Evolutionary conservation across 2,797 vertebrate species (phyloP), one percentile per base, ranked within the genome.

Genomic region (Clarias platycephalus): DNA sequence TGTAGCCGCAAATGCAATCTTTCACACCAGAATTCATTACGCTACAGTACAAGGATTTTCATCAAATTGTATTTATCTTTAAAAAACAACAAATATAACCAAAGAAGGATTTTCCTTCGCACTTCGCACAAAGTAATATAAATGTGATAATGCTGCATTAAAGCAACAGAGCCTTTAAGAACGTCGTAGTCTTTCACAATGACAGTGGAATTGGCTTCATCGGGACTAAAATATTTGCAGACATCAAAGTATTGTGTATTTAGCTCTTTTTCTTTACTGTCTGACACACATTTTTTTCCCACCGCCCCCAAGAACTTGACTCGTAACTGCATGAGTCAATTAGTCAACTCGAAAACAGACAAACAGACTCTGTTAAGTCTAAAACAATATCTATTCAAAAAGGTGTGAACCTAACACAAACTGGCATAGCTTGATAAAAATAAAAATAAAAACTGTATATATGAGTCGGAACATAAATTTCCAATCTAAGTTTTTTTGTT

Each of bases 311-410:
- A 79, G 4, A 18, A 63, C 34, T 26, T 13, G 13, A 79, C 62
- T 49, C 22, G 28, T 80, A 60, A 79, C n/a, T 79, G 58, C 31
- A 79, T 44, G 77, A 64, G 62, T 63, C 77, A 28, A n/a, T 60
- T 63, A n/a, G 16, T n/a, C 2, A 3, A 26, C 24, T n/a, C 9
- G 1, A 28, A 63, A 28, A n/a, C 60, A 80, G 77, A 64, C 37
- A 64, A 79, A 79, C 44, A 62, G 6, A 64, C 37, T 49, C 28
- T 49, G 34, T 80, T 64, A 28, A 49, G 31, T 78, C 34, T 78
- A 37, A n/a, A 78, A 49, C 44, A 79, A 77, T 60, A 58, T 58
- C 20, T 34, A 58, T 37, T 10, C 10, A 60, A 40, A 62, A 40
- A 78, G 22, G 31, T 78, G 5, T 34, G 57, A 78, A 76, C 4